A percentile compares a stretch with the other conserved stretches of the same genome.
These are phyloP conservation scores for Poeciliopsis infans DNA, from an alignment of 2,797 vertebrate species.

Conservation along the genomic window DNA sequence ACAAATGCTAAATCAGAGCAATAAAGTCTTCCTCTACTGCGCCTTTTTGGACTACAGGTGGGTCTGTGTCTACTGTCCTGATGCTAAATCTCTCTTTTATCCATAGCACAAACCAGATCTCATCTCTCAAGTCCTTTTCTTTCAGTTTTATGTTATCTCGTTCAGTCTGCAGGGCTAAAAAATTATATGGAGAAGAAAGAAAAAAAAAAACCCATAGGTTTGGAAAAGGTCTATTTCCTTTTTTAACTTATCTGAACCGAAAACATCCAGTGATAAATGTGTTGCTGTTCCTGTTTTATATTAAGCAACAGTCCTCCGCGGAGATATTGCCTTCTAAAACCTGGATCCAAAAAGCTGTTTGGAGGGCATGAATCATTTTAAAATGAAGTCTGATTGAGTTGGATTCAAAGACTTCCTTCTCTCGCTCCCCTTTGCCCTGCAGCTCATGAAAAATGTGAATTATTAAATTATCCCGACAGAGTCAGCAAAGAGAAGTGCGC, in stretches of 20 bases:
- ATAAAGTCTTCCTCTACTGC: conserved; percentile 90
- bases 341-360: conserved; percentile 51
- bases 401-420: conserved; percentile 55
- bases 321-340: conserved; percentile 47
- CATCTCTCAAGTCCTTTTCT: conserved; percentile 33
- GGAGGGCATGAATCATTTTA: conserved; percentile 61
- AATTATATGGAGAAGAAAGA: conserved; percentile 6
- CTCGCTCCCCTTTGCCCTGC: conserved; percentile 49
- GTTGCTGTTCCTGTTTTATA: conserved; percentile 25
- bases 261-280: conserved; percentile 33
- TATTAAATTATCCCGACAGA: conserved; percentile 49
- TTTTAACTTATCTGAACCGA: conserved; percentile 41
- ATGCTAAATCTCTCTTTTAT: conserved; percentile 23
- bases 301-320: conserved; percentile 42
- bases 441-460: conserved; percentile 60
- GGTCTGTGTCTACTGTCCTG: conserved; percentile 44
- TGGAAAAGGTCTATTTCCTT: conserved; percentile 30
- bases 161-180: conserved; percentile 24
- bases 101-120: conserved; percentile 23
- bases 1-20: conserved; percentile 85
- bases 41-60: conserved; percentile 97
- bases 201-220: conserved; percentile 15
- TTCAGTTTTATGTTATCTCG: conserved; percentile 15
- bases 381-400: conserved; percentile 68
- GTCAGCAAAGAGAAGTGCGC: conserved; percentile 24